Base-by-base conservation (phyloP, 1,140 invertebrate genomes). In the Acromyrmex charruanus region DNA sequence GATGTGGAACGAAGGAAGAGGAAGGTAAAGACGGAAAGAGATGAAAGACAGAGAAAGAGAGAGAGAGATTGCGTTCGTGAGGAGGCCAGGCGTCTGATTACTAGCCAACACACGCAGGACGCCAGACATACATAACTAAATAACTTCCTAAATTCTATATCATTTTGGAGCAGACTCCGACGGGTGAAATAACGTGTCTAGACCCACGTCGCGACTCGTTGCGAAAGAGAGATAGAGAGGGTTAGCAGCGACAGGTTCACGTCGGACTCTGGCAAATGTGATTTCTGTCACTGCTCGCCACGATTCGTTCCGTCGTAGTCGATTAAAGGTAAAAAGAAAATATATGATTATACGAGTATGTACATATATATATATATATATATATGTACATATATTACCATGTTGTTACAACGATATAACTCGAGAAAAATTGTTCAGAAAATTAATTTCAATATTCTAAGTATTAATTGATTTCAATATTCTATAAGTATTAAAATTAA, bases 91-190 rank as follows among this genome's bases (percentile, higher is more conserved):
- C 90, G 90, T 86, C 91, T 92, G 91, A 91, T 91, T 92, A 91
- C 91, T 91, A 91, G 90, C 88, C 88, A 90, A 87, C 87, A 58
- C 82, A 81, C 87, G 61, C 82, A 81, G 82, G 87, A 91, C 89
- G 90, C 89, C 91, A 91, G 91, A 91, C 91, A 28, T 89, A 91
- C 91, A 90, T 92, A 91, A 90, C 91, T 91, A 92, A 92, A 92
- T 91, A 91, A 91, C 90, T 91, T 92, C 81, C 89, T 90, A 92
- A 91, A 92, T 92, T 92, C 90, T 91, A 92, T 92, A 91, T 92
- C 90, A 92, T 92, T 92, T 92, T 59, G 72, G 69, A 82, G 63
- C 81, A 51, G 55, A 66, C 69, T 89, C 66, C 68, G 77, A 87
- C 90, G 77, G 49, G 87, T 86, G 66, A 91, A 91, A 92, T 92